Evolutionary conservation across 2,888 invertebrate species (phyloP), one percentile per base, ranked within the genome.

Genomic region (Phoenoteleia sp.): DNA sequence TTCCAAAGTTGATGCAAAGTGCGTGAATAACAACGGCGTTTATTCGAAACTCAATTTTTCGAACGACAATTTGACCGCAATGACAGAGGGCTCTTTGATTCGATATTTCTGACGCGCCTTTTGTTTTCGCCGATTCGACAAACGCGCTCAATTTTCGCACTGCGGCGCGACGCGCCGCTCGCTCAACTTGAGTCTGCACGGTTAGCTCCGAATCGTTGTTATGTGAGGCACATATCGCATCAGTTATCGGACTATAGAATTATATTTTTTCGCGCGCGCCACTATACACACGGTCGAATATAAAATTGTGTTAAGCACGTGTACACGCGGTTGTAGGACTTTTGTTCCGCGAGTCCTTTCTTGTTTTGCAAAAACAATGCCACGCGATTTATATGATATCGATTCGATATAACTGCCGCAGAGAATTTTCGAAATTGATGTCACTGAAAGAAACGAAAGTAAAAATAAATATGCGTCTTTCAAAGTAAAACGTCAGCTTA

Each of bases 291-390:
- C 66, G 42, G 19, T 13, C 56, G 60, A 52, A 74, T 54, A 74
- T 83, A 66, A n/a, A 74, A 83, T 83, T 77, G 56, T 64, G 77
- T 82, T 72, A 72, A 77, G 72, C 82, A 66, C 76, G 81, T 76
- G 81, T 77, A 72, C 39, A 11, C 74, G 60, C 60, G 33, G 33
- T 64, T 67, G 76, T 21, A 52, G 36, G 42, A 67, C 74, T 72
- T 80, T 81, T 74, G 74, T 81, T 58, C 36, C 47, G 39, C 58
- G 47, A 49, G 47, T 64, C 66, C 49, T 49, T 71, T 56, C 76
- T 79, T 79, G 79, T 39, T 58, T 54, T 33, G 27, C 49, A 77
- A 77, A 77, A 77, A 77, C 69, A 77, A 77, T 77, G 52, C 21
- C 19, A n/a, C 47, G 21, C 67, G 39, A 67, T 77, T 77, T 67